Evolutionary conservation across 2,797 vertebrate genomes (phyloP).

Genomic region (Eleutherodactylus coqui): DNA sequence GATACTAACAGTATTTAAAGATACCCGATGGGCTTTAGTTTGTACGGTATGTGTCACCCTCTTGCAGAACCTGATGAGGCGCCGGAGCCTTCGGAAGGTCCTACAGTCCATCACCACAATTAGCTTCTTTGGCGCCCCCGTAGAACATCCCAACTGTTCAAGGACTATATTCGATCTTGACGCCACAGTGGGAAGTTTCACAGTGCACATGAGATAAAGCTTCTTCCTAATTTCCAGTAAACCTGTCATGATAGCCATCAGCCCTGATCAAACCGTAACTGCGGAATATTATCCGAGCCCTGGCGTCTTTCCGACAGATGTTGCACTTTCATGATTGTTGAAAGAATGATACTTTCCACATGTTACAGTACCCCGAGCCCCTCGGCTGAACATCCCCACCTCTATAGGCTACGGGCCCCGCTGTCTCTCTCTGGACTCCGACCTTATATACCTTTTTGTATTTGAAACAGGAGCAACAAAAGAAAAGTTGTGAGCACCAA

Average conservation of each 20-base stretch:
- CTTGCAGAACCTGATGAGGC: no score
- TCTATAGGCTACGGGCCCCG: neutral
- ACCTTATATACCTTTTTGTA: conserved; percentile 26
- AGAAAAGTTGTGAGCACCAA: neutral
- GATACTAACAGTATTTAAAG: no score
- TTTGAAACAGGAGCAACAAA: conserved; percentile 54
- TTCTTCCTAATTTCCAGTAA: conserved; percentile 27
- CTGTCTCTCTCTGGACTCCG: conserved; percentile 12
- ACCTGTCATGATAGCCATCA: conserved; percentile 43
- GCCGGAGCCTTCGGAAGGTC: no score
- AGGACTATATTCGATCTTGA: neutral
- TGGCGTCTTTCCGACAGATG: conserved; percentile 39
- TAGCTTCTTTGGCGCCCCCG: neutral
- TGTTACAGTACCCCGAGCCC: neutral
- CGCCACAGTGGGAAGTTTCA: neutral
- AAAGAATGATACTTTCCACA: conserved; percentile 41
- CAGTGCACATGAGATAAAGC: neutral
- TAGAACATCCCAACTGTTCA: no score
- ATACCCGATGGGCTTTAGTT: no score
- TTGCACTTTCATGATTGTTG: conserved; percentile 23
- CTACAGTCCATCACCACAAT: no score
- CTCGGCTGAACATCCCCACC: neutral
- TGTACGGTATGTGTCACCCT: no score
- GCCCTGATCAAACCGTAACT: conserved; percentile 23
- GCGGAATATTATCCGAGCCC: conserved; percentile 23